Base-by-base conservation (phyloP, 2,888 invertebrate species). In the Melinopterus prodromus region DNA sequence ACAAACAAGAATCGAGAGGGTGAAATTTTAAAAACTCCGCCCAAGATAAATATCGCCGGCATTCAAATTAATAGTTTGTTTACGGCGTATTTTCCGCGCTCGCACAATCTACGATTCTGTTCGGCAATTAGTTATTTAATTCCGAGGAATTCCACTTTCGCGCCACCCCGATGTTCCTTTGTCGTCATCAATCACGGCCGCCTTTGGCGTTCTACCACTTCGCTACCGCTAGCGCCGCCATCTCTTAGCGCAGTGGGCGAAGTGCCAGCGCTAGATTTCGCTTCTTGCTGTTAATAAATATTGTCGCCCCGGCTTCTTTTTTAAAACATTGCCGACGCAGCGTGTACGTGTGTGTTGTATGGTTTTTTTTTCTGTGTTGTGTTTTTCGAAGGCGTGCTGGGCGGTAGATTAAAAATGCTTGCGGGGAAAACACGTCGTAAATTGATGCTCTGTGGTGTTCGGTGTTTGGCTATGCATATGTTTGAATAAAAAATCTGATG, bases 211-310 rank as follows among this genome's bases (percentile, higher is more conserved):
- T n/a, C 9, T 12, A 12, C 53, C 12, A 53, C 53, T 7, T 12
- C 53, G 53, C 53, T 12, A 53, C 26, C 26, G 26, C 26, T 26
- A 26, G 26, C 26, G 53, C 53, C 53, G 53, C 53, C 53, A 53
- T 53, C 53, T 53, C 53, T 53, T 53, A 4, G 53, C 53, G 53
- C 1, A 2, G 9, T 53, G 9, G 53, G 53, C 53, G 5, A 53
- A 53, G 2, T 53, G 53, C 53, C 53, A 53, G 12, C 53, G 53
- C 53, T 53, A 53, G 53, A 53, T 53, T 53, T 4, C 53, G 5
- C 53, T 53, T 53, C 53, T 53, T 53, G 53, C 53, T 53, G 53
- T 53, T 53, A 53, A 53, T 53, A 53, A 53, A 53, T 53, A 53
- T 53, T 2, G 53, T 53, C 53, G 53, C 53, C 12, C 53, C 7